Base-by-base conservation (phyloP, 2,888 invertebrate species). In the Cantharis flavilabris region DNA sequence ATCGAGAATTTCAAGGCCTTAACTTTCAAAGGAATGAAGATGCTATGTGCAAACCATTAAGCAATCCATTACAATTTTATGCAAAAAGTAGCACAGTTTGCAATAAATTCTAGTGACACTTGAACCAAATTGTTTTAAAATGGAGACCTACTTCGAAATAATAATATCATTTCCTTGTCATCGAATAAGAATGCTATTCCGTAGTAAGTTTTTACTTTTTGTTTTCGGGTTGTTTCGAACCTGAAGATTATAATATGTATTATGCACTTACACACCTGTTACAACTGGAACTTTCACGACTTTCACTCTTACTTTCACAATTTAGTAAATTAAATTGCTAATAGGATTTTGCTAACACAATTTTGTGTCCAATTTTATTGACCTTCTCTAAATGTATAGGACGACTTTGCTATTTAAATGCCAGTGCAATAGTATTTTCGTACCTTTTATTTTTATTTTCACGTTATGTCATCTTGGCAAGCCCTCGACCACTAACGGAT, bases 281-380 rank as follows among this genome's bases (percentile, higher is more conserved):
- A 69, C 69, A 30, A 69, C 14, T 30, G 28, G n/a, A 71, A 82
- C 82, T 82, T 82, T 82, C 82, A 80, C 81, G 76, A 82, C 82
- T 82, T 82, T 82, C 82, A 79, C 82, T 80, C 71, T 79, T 80
- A 81, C 82, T 82, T 82, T 82, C 82, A 82, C 82, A 79, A 78
- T 13, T 33, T 71, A 62, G 49, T 62, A 70, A 69, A 72, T 70
- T 75, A 63, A 26, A 33, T 33, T 11, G 33, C 73, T 18, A 64
- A 62, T 62, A 69, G 69, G 28, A 73, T 73, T 73, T 69, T 62
- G 33, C 18, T 16, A 67, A 64, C 71, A 16, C 62, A 14, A 26
- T 23, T 64, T 72, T 30, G 23, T 72, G 63, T 72, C 28, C 20
- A 28, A 65, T 26, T 71, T 63, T 62, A 26, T 62, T 63, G 71